Conservation (phyloP, 2,113 vertebrate species). For the Thunnus thynnus region DNA sequence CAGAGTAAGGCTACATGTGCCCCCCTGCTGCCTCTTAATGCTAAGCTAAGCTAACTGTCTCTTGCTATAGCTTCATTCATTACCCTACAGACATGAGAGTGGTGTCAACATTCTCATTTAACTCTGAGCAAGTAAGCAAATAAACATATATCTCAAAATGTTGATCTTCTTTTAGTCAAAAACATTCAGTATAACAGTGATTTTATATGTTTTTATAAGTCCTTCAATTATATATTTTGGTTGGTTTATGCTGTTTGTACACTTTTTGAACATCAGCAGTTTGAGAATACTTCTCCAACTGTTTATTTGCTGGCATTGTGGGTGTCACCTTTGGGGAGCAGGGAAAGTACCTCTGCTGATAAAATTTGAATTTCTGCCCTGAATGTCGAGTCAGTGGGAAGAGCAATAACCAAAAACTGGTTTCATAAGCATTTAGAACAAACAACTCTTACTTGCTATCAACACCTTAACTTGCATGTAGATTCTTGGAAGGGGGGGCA, state of each 20-base stretch:
- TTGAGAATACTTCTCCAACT: neutral
- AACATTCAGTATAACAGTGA: too few relatives aligned
- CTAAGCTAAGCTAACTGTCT: too few relatives aligned
- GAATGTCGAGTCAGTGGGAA: constrained; percentile 35
- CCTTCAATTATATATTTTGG: neutral
- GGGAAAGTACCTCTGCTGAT: constrained; percentile 62
- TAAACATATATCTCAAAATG: neutral
- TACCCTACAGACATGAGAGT: too few relatives aligned
- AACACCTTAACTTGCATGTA: neutral
- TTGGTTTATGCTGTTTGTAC: neutral
- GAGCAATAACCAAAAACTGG: constrained; percentile 16
- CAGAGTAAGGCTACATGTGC: too few relatives aligned
- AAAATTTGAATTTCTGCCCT: constrained; percentile 58
- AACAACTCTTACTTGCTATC: constrained; percentile 25
- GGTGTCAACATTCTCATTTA: neutral
- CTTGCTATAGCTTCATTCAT: too few relatives aligned
- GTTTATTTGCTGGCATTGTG: constrained; percentile 14
- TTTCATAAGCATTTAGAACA: constrained; percentile 53
- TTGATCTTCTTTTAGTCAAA: too few relatives aligned
- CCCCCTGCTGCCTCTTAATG: too few relatives aligned
- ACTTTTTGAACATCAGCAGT: neutral
- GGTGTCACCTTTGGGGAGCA: constrained; percentile 31
- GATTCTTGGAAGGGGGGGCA: neutral
- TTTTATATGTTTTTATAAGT: too few relatives aligned
- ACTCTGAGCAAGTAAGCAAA: neutral